Evolutionary conservation across 2,113 vertebrate genomes (phyloP).

Genomic region (Pungitius pungitius): DNA sequence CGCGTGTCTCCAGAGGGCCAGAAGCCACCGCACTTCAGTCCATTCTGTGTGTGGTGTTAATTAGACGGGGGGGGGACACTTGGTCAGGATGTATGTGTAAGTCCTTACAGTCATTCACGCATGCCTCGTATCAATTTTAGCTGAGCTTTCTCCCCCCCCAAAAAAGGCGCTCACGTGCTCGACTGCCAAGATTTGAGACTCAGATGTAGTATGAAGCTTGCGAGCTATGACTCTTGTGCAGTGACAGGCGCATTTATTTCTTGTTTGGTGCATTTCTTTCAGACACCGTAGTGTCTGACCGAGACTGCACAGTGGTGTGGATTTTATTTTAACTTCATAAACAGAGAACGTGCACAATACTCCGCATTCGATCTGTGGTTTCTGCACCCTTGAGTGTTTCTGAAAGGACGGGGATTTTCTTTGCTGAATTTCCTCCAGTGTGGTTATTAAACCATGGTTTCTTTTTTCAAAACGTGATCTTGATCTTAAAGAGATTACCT

Average conservation of each 20-base stretch:
- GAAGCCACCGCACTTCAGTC: constrained; percentile 59
- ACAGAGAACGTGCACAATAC: background rate
- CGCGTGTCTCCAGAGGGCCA: constrained; percentile 35
- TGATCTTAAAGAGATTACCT: constrained; percentile 10
- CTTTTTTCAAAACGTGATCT: background rate
- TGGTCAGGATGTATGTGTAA: constrained; percentile 49
- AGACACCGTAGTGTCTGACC: too few species aligned
- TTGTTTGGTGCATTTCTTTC: background rate
- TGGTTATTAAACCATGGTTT: background rate
- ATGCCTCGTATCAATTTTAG: constrained; percentile 3
- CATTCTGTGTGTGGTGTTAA: constrained; percentile 64
- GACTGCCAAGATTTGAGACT: constrained; percentile 15
- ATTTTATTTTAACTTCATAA: constrained; percentile 9
- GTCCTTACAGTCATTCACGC: constrained; percentile 35
- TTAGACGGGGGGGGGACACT: constrained; percentile 42
- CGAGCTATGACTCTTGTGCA: constrained; percentile 2
- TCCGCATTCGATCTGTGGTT: background rate
- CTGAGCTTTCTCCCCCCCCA: constrained; percentile 39
- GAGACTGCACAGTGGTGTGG: background rate
- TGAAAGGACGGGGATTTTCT: constrained; percentile 8
- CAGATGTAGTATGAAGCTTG: constrained; percentile 4
- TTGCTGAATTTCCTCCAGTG: constrained; percentile 5
- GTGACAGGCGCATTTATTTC: background rate
- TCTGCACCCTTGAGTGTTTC: constrained; percentile 8
- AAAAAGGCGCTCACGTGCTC: constrained; percentile 17